Evolutionary conservation across 2,888 invertebrate species (phyloP).

Genomic region (Taenaris catops): DNA sequence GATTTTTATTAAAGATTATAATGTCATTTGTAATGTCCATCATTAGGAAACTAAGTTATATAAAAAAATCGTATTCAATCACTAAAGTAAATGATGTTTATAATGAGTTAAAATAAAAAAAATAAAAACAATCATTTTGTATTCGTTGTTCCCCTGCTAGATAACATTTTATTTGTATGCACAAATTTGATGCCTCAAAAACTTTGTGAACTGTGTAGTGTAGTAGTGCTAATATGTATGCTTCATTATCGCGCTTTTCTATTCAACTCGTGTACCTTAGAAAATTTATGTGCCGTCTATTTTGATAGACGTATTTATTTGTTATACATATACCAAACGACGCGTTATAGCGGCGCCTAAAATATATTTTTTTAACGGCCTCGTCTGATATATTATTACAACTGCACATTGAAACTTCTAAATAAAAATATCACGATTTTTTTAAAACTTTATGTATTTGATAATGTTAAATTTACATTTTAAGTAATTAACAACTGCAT

Average conservation of each 20-base stretch:
- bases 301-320: slow-evolving; percentile 7
- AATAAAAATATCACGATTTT: too few species aligned
- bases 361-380: slow-evolving; percentile 4
- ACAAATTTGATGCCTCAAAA: slow-evolving; percentile 5
- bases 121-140: too few species aligned
- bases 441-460: too few species aligned
- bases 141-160: too few species aligned
- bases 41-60: too few species aligned
- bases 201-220: slow-evolving; percentile 1
- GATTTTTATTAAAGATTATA: too few species aligned
- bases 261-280: slow-evolving; percentile 24
- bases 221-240: slow-evolving; percentile 10
- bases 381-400: slow-evolving; percentile 5
- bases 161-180: neutral
- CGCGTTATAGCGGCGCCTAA: slow-evolving; percentile 10
- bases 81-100: too few species aligned
- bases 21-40: too few species aligned
- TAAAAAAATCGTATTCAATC: too few species aligned
- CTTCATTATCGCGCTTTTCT: slow-evolving; percentile 13
- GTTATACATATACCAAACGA: slow-evolving; percentile 19
- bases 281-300: slow-evolving; percentile 27
- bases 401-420: neutral
- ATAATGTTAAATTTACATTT: too few species aligned
- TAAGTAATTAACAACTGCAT: too few species aligned
- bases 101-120: too few species aligned